These are phyloP conservation scores for Strix occidentalis DNA, from an alignment of 2,797 vertebrate species.

Conservation along the genomic window DNA sequence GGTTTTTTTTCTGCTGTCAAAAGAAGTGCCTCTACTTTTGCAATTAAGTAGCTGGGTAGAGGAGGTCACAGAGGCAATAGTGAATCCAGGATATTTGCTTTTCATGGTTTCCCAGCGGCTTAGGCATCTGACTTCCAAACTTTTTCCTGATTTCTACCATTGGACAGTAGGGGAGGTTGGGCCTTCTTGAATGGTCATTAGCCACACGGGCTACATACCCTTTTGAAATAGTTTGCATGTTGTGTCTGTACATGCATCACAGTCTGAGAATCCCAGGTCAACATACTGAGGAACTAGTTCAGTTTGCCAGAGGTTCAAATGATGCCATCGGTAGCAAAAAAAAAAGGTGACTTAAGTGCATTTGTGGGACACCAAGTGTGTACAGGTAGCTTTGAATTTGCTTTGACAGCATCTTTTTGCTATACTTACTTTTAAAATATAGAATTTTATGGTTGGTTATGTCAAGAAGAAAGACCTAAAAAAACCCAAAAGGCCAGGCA, in stretches of 20 bases:
- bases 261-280: neutral
- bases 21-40: neutral
- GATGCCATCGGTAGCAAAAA: neutral
- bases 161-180: neutral
- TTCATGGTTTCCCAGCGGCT: neutral
- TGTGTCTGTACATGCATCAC: neutral
- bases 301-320: neutral
- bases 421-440: neutral
- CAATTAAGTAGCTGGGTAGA: neutral
- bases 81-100: neutral
- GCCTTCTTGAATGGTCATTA: neutral
- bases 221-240: neutral
- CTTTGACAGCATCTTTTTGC: neutral
- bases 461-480: neutral
- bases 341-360: neutral
- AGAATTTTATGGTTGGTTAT: neutral
- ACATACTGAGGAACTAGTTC: neutral
- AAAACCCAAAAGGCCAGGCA: neutral
- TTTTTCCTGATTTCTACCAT: neutral
- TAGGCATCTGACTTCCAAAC: neutral
- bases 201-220: accelerated
- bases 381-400: neutral
- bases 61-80: neutral
- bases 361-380: neutral
- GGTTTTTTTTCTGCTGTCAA: neutral